A percentile compares a stretch with the other conserved stretches of the same genome.
Evolutionary conservation across 1,140 invertebrate genomes (phyloP).

Genomic region (Diploscapter pachys): DNA sequence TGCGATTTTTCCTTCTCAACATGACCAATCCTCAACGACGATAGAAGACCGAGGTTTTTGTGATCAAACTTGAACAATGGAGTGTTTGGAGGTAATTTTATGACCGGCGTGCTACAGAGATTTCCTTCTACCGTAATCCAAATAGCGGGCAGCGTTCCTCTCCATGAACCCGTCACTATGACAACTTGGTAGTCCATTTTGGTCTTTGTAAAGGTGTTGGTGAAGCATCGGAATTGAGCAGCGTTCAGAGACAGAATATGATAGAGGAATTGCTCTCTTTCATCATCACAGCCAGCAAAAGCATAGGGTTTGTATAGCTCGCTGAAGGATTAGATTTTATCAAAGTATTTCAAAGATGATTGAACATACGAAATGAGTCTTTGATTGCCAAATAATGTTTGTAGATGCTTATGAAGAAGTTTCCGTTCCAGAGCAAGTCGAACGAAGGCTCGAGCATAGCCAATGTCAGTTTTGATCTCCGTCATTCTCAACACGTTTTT

Average conservation of each 20-base stretch:
- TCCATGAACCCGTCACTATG: conserved; percentile 79
- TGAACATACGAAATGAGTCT: conserved; percentile 67
- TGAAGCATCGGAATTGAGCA: conserved; percentile 96
- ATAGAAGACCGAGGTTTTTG: conserved; percentile 89
- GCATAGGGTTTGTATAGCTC: conserved; percentile 90
- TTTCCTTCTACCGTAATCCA: conserved; percentile 89
- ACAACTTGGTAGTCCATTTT: conserved; percentile 86
- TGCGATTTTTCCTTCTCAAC: conserved; percentile 79
- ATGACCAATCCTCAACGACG: conserved; percentile 89
- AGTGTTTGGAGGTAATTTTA: conserved; percentile 78
- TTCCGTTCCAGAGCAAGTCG: conserved; percentile 95
- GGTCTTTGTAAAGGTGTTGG: conserved; percentile 90
- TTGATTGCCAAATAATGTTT: conserved; percentile 79
- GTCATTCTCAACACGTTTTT: conserved; percentile 68
- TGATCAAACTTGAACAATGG: conserved; percentile 89
- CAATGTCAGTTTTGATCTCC: conserved; percentile 96
- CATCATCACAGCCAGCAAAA: conserved; percentile 92
- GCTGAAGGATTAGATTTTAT: conserved; percentile 59
- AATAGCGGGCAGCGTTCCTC: conserved; percentile 68
- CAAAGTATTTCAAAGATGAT: conserved; percentile 19
- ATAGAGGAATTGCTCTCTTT: conserved; percentile 94
- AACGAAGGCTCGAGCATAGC: conserved; percentile 93
- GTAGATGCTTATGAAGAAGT: conserved; percentile 84
- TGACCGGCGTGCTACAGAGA: conserved; percentile 78
- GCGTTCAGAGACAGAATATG: conserved; percentile 93